These are phyloP conservation scores for Clunio marinus DNA, from an alignment of 2,888 invertebrate genomes.

Conservation along the genomic window DNA sequence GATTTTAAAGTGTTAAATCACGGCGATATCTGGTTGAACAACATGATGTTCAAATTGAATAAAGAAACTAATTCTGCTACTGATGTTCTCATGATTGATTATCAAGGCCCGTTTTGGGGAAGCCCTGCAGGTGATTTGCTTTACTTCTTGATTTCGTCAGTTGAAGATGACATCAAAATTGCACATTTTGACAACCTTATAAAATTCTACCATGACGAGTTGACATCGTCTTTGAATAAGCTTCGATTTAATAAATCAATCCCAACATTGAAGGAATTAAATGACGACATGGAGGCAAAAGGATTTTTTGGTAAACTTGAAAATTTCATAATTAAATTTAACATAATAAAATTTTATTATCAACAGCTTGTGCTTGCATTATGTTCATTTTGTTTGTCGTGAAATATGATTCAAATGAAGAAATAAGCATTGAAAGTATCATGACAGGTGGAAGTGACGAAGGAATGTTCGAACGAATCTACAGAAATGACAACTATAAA, in stretches of 20 bases:
- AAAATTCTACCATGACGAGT: constrained; percentile 28
- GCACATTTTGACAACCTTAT: constrained; percentile 37
- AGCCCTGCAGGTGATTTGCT: constrained; percentile 40
- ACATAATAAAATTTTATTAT: neutral
- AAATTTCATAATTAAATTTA: neutral
- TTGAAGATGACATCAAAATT: constrained; percentile 23
- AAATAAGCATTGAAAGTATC: neutral
- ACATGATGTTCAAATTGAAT: constrained; percentile 41
- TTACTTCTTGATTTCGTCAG: constrained; percentile 38
- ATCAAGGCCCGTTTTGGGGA: constrained; percentile 35
- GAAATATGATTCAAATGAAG: neutral
- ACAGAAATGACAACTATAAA: neutral
- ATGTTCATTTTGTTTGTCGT: constrained; percentile 7
- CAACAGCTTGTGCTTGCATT: neutral
- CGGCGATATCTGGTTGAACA: constrained; percentile 40
- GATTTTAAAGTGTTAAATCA: constrained; percentile 40
- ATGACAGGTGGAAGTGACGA: neutral
- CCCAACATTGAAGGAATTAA: constrained; percentile 31
- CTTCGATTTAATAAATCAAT: constrained; percentile 14
- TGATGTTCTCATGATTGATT: constrained; percentile 28
- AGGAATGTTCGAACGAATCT: neutral
- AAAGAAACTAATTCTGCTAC: constrained; percentile 22
- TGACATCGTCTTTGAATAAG: constrained; percentile 8
- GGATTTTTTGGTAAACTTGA: neutral
- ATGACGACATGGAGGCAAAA: constrained; percentile 27